Conservation (phyloP, 2,888 invertebrate genomes). For the Muscina levida region DNA sequence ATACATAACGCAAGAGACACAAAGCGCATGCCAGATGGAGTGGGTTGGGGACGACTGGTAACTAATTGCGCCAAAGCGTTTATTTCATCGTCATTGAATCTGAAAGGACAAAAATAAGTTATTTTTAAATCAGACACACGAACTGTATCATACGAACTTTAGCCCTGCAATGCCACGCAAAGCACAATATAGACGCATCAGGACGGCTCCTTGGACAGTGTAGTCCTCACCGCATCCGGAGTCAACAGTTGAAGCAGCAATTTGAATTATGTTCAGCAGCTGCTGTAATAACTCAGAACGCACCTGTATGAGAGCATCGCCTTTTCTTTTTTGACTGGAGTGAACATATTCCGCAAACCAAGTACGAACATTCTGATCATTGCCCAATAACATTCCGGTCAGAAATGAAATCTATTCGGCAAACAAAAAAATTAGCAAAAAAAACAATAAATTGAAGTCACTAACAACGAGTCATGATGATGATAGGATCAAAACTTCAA, state of each 20-base stretch:
- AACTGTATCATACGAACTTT: constrained; percentile 82
- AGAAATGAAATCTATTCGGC: constrained; percentile 89
- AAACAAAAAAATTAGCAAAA: too few species aligned
- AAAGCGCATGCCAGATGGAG: constrained; percentile 95
- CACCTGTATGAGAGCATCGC: constrained; percentile 83
- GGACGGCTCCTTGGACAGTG: constrained; percentile 93
- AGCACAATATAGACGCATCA: constrained; percentile 94
- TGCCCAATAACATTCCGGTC: constrained; percentile 93
- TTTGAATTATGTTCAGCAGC: constrained; percentile 84
- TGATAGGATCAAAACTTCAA: too few species aligned
- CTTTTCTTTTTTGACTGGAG: constrained; percentile 85
- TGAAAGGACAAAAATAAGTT: constrained; percentile 71
- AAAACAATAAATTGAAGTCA: too few species aligned
- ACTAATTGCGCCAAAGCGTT: constrained; percentile 90
- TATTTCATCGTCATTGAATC: constrained; percentile 95
- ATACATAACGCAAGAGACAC: constrained; percentile 96
- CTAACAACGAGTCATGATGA: too few species aligned
- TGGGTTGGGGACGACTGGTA: constrained; percentile 92
- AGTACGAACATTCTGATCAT: constrained; percentile 92
- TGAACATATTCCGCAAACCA: constrained; percentile 97
- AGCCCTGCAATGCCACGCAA: constrained; percentile 95
- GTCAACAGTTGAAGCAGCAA: constrained; percentile 81
- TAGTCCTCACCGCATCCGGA: constrained; percentile 81
- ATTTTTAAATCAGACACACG: neutral
- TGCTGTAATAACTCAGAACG: constrained; percentile 89